Percentiles rank a stretch among this genome's conserved stretches.
Evolutionary conservation across 1,140 invertebrate genomes (phyloP).

Genomic region (Drosophila athabasca): DNA sequence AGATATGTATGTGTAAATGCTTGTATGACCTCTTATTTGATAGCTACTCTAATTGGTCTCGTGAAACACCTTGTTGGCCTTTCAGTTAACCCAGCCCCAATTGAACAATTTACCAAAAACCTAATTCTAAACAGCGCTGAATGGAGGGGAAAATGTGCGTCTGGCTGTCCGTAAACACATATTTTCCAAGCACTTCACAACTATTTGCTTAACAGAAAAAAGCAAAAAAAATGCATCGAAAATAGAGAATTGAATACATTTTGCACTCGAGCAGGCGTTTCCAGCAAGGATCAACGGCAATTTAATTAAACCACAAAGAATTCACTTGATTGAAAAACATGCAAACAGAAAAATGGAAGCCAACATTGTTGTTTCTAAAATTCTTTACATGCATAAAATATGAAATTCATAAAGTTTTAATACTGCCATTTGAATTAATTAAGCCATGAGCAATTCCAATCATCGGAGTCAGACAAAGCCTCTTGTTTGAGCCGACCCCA

Average conservation of each 20-base stretch:
- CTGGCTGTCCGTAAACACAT: too few species aligned
- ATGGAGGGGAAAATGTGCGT: too few species aligned
- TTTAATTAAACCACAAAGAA: slow-evolving; percentile 73
- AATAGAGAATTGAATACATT: slow-evolving; percentile 54
- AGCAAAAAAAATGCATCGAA: background rate
- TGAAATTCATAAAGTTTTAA: slow-evolving; percentile 59
- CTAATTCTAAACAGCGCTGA: too few species aligned
- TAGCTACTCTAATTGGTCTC: too few species aligned
- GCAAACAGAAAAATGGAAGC: slow-evolving; percentile 17
- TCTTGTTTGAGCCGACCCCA: background rate
- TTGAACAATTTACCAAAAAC: too few species aligned
- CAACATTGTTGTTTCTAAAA: slow-evolving; percentile 34
- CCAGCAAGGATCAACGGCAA: slow-evolving; percentile 43
- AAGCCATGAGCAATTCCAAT: slow-evolving; percentile 57
- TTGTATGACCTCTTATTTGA: too few species aligned
- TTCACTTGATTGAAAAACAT: slow-evolving; percentile 62
- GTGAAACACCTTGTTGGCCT: too few species aligned
- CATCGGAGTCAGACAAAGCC: slow-evolving; percentile 12
- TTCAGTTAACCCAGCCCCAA: too few species aligned
- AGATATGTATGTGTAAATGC: too few species aligned
- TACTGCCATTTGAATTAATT: slow-evolving; percentile 69
- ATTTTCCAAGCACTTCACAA: too few species aligned
- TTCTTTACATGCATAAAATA: slow-evolving; percentile 47
- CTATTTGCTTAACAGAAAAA: slow-evolving; percentile 9
- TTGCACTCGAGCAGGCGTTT: slow-evolving; percentile 31